A percentile compares a stretch with the other conserved stretches of the same genome.
These are phyloP conservation scores for Apogon talboti DNA, from an alignment of 2,797 vertebrate genomes.

Conservation along the genomic window DNA sequence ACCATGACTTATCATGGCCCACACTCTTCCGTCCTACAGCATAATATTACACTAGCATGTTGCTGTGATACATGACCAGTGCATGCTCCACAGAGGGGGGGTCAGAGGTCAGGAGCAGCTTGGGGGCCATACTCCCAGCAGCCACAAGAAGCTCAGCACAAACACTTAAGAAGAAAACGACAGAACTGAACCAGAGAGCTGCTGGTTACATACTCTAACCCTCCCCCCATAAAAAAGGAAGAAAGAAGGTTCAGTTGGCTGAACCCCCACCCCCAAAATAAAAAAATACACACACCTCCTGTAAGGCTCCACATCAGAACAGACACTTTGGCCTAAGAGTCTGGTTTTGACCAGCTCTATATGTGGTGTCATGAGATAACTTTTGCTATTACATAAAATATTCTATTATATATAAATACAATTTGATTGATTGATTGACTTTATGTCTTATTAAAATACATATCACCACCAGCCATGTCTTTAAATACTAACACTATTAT, in stretches of 20 bases:
- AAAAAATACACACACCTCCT: constrained; percentile 49
- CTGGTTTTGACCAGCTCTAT: too few relatives aligned
- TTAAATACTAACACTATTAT: too few relatives aligned
- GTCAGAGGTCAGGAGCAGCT: constrained; percentile 31
- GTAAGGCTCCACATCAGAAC: constrained; percentile 18
- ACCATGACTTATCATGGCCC: constrained; percentile 16
- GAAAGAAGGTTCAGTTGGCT: constrained; percentile 18
- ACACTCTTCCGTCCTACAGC: background rate
- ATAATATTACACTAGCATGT: background rate
- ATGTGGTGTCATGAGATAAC: too few relatives aligned
- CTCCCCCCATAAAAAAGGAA: constrained; percentile 27
- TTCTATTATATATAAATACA: too few relatives aligned
- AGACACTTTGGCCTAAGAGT: background rate
- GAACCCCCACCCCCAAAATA: constrained; percentile 36
- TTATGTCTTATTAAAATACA: background rate
- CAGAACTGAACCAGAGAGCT: constrained; percentile 40
- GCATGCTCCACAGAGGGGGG: background rate
- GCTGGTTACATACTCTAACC: constrained; percentile 10
- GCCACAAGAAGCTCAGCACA: constrained; percentile 5
- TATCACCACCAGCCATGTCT: too few relatives aligned
- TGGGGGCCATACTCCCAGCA: constrained; percentile 20
- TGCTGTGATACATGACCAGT: background rate
- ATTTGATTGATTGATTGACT: too few relatives aligned
- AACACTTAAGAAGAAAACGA: constrained; percentile 24
- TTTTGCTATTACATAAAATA: too few relatives aligned